Evolutionary conservation across 2,888 invertebrate species (phyloP).

Genomic region (Caenorhabditis afra): DNA sequence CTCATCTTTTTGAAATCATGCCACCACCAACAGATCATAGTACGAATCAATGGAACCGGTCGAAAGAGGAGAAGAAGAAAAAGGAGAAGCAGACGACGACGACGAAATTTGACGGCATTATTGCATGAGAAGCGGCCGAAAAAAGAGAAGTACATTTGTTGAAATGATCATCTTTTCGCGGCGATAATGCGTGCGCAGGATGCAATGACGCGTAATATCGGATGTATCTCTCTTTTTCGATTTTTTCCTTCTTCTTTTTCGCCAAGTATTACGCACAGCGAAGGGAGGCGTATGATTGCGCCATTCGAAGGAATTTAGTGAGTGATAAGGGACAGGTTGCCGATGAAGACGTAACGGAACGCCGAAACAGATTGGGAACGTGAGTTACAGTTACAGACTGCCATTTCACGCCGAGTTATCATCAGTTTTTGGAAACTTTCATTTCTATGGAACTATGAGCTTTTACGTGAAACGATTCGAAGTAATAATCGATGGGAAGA

Average conservation of each 20-base stretch:
- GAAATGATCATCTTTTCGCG: slow-evolving; percentile 36
- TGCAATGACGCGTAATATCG: slow-evolving; percentile 44
- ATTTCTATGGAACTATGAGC: no score
- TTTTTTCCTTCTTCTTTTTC: slow-evolving; percentile 8
- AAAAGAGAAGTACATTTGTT: slow-evolving; percentile 42
- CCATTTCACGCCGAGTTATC: no score
- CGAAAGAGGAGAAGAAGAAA: no score
- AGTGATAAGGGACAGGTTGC: background rate
- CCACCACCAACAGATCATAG: background rate
- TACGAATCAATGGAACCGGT: slow-evolving; percentile 29
- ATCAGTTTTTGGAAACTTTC: no score
- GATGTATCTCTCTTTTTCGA: slow-evolving; percentile 30
- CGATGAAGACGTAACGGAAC: slow-evolving; percentile 21
- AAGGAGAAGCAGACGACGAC: no score
- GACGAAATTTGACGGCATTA: slow-evolving; percentile 38
- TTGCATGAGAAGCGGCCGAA: slow-evolving; percentile 5
- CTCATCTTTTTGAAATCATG: background rate
- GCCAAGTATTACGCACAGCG: background rate
- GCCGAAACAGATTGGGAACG: no score
- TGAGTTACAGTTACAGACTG: no score
- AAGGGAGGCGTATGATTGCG: background rate
- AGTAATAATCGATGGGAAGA: no score
- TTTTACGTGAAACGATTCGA: slow-evolving; percentile 1
- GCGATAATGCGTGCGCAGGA: background rate
- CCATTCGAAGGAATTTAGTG: slow-evolving; percentile 2